These are phyloP conservation scores for Lanistes nyassanus DNA, from an alignment of 1,140 invertebrate species.

Conservation along the genomic window DNA sequence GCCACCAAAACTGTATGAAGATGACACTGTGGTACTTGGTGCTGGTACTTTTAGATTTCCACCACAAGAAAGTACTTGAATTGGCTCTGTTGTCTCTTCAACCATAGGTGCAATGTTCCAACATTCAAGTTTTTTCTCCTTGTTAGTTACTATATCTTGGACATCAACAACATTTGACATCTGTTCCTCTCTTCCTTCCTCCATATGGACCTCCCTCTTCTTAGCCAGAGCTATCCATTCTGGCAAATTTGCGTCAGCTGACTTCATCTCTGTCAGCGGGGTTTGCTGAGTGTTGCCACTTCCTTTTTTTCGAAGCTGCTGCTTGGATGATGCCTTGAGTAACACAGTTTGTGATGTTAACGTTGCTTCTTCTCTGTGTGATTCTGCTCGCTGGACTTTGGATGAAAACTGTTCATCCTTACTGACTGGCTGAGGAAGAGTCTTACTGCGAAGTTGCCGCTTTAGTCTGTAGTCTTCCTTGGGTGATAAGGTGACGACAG, in stretches of 20 bases:
- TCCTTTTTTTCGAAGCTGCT: neutral
- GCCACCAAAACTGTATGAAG: slow-evolving; percentile 10
- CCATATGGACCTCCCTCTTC: slow-evolving; percentile 32
- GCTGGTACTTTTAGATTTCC: slow-evolving; percentile 27
- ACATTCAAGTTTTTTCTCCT: neutral
- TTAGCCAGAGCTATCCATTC: slow-evolving; percentile 34
- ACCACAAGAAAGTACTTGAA: neutral
- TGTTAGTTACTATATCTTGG: neutral
- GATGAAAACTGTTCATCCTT: slow-evolving; percentile 24
- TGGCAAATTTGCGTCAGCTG: slow-evolving; percentile 21
- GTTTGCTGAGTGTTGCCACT: neutral
- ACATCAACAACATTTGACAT: neutral
- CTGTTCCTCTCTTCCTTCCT: slow-evolving; percentile 18
- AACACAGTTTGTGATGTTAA: slow-evolving; percentile 11
- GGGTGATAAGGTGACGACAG: slow-evolving; percentile 30
- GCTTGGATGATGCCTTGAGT: slow-evolving; percentile 18
- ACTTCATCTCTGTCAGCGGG: neutral
- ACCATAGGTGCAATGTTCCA: neutral
- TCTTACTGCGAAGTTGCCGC: slow-evolving; percentile 53
- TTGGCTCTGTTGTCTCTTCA: neutral
- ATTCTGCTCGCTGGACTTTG: slow-evolving; percentile 34
- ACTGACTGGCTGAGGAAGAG: slow-evolving; percentile 43
- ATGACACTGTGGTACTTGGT: neutral
- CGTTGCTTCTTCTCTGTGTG: slow-evolving; percentile 20
- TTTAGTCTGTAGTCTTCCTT: slow-evolving; percentile 55